phyloP scores from a whole-genome alignment of 2,888 invertebrate species.

The Stratiomys singularior region DNA sequence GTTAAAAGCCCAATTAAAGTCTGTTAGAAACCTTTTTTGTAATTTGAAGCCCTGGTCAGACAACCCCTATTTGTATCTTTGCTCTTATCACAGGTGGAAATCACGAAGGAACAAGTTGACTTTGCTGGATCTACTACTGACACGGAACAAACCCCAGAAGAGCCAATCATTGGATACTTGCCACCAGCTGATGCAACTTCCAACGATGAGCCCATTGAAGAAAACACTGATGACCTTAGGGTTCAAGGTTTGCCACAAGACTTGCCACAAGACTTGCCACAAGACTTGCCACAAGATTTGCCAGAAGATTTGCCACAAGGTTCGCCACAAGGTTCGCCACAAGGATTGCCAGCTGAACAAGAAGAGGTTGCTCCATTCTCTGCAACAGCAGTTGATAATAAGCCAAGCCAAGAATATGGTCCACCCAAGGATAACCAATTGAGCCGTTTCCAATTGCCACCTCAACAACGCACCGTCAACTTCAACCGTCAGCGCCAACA shows the following conservation, averaged over 20 bases:
- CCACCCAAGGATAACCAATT: conserved; percentile 33
- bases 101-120: conserved; percentile 60
- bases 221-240: conserved; percentile 49
- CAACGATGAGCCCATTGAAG: conserved; percentile 33
- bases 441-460: conserved; percentile 25
- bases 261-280: conserved; percentile 51
- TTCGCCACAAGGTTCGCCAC: too few species aligned
- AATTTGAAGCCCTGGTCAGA: neutral
- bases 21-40: neutral
- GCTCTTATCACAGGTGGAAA: conserved; percentile 53
- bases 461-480: conserved; percentile 16
- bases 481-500: conserved; percentile 9
- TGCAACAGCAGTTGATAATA: conserved; percentile 13
- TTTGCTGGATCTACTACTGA: conserved; percentile 57
- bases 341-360: conserved; percentile 4
- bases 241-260: conserved; percentile 54
- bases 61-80: too few species aligned
- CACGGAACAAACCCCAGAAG: conserved; percentile 48
- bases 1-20: neutral
- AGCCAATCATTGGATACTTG: conserved; percentile 56
- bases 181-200: conserved; percentile 53
- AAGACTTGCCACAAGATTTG: too few species aligned
- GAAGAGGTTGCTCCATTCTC: neutral
- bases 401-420: conserved; percentile 25
- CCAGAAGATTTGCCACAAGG: too few species aligned